Evolutionary conservation across 2,113 vertebrate species (phyloP).

Genomic region (Sapajus apella): DNA sequence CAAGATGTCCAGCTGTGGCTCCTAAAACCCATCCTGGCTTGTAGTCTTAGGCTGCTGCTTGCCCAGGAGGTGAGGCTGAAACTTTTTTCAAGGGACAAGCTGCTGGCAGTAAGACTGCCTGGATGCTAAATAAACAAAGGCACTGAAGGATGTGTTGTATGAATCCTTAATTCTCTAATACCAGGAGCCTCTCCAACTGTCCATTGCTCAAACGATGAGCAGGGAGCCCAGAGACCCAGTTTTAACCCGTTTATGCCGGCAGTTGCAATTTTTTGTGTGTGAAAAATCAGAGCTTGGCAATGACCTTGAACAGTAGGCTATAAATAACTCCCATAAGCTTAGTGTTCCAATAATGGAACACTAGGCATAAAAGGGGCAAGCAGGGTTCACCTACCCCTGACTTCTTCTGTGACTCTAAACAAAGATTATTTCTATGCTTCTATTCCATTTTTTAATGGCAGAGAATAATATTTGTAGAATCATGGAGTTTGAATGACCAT

Average conservation of each 20-base stretch:
- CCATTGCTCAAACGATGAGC: background rate
- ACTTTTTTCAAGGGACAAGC: background rate
- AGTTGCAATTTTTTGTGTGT: too few relatives aligned
- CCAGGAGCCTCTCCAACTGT: background rate
- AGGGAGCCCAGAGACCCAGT: background rate
- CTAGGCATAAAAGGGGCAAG: background rate
- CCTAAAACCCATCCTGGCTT: constrained; percentile 3
- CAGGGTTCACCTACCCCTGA: background rate
- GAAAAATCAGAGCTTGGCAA: too few relatives aligned
- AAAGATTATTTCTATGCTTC: background rate
- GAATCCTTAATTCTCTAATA: background rate
- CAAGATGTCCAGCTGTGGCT: background rate
- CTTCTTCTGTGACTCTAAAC: background rate
- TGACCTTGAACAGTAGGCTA: too few relatives aligned
- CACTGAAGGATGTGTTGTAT: background rate
- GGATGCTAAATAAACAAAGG: background rate
- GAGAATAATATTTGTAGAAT: background rate
- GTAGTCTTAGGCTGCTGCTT: background rate
- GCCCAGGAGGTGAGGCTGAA: background rate
- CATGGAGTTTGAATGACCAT: background rate
- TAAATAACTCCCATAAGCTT: too few relatives aligned
- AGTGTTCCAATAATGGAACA: too few relatives aligned
- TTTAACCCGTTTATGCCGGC: too few relatives aligned
- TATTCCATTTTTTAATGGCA: background rate
- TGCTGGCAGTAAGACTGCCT: background rate